A percentile compares a stretch with the other conserved stretches of the same genome.
Conservation (phyloP, 2,797 vertebrate genomes). For the Anabas testudineus region DNA sequence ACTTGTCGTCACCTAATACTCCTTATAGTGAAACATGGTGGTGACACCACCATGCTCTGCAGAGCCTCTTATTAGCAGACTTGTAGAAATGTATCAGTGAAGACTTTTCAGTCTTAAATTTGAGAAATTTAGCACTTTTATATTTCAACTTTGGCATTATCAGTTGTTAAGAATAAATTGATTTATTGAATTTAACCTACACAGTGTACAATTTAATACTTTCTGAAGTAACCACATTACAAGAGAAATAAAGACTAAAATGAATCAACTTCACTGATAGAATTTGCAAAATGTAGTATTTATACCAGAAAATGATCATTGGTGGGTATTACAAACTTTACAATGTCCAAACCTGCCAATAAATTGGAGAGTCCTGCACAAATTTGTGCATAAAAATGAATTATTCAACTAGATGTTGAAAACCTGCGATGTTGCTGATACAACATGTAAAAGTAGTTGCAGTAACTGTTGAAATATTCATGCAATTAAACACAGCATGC, state of each 20-base stretch:
- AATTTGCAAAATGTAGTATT: slow-evolving; percentile 3
- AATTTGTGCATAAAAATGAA: slow-evolving; percentile 50
- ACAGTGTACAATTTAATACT: too few relatives aligned
- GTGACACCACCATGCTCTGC: too few relatives aligned
- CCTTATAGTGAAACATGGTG: too few relatives aligned
- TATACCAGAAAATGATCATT: slow-evolving; percentile 1
- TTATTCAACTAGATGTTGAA: slow-evolving; percentile 59
- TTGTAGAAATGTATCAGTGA: too few relatives aligned
- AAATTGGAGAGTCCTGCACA: slow-evolving; percentile 14
- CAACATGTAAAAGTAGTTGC: slow-evolving; percentile 57
- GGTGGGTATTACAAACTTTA: slow-evolving; percentile 10
- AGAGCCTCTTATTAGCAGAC: too few relatives aligned
- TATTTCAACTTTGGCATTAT: not conserved
- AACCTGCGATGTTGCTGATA: slow-evolving; percentile 65
- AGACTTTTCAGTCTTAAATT: too few relatives aligned
- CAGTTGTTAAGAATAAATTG: too few relatives aligned
- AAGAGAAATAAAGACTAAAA: not conserved
- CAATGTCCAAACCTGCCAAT: not conserved
- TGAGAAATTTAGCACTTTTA: too few relatives aligned
- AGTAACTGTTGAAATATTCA: slow-evolving; percentile 72
- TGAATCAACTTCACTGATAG: slow-evolving; percentile 8
- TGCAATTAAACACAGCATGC: slow-evolving; percentile 64
- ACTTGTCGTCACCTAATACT: too few relatives aligned
- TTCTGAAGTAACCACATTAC: too few relatives aligned
- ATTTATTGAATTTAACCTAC: too few relatives aligned